Percentiles rank a stretch among this genome's conserved stretches.
These are phyloP conservation scores for Pinna nobilis DNA, from an alignment of 1,140 invertebrate genomes.

Conservation along the genomic window DNA sequence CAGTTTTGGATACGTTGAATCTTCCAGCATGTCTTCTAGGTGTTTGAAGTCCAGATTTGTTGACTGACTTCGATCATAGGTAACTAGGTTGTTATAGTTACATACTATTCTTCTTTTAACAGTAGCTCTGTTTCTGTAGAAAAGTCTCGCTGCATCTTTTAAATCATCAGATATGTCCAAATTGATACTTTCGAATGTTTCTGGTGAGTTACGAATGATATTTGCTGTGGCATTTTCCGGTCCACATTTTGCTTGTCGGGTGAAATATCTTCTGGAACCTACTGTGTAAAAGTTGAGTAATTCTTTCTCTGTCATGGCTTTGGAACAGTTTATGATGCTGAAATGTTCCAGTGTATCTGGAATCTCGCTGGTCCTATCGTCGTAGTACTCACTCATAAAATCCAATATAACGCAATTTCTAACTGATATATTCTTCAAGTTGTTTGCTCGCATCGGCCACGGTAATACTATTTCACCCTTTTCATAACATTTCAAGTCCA, in stretches of 20 bases:
- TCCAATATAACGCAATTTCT: constrained; percentile 1
- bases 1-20: constrained; percentile 15
- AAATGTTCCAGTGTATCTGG: constrained; percentile 21
- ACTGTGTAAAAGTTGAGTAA: not conserved
- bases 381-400: constrained; percentile 6
- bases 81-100: constrained; percentile 2
- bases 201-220: not conserved
- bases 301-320: not conserved
- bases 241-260: constrained; percentile 9
- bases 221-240: constrained; percentile 6
- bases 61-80: constrained; percentile 7
- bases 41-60: not conserved
- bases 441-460: constrained; percentile 21
- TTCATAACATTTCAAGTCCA: too few species aligned
- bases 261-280: not conserved
- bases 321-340: not conserved
- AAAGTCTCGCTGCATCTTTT: not conserved
- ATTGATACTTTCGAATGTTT: constrained; percentile 4
- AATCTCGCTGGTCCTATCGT: constrained; percentile 7
- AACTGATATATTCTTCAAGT: constrained; percentile 5
- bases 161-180: not conserved
- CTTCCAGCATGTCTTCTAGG: not conserved
- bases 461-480: constrained; percentile 10
- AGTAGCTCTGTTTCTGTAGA: not conserved
- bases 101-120: constrained; percentile 1